Evolutionary conservation across 2,113 vertebrate species (phyloP).

Genomic region (Eira barbara): DNA sequence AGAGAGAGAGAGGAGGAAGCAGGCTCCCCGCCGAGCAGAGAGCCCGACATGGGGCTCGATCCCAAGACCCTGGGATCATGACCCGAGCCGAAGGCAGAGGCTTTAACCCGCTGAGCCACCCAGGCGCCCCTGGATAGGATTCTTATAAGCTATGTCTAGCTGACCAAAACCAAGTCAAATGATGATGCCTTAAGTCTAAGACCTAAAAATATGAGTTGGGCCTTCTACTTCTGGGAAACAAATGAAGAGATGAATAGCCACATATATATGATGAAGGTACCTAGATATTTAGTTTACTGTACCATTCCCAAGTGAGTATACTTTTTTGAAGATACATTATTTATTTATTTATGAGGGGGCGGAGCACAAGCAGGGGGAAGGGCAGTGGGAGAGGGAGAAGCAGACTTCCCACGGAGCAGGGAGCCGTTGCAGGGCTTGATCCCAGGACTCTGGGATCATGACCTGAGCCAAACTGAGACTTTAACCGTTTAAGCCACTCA

Average conservation of each 20-base stretch:
- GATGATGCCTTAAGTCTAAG: not conserved
- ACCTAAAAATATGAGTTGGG: not conserved
- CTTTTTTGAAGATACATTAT: not conserved
- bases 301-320: not conserved
- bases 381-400: not conserved
- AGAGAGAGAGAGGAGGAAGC: too few relatives aligned
- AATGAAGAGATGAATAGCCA: not conserved
- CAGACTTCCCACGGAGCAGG: not conserved
- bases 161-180: not conserved
- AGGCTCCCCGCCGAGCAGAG: too few relatives aligned
- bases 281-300: not conserved
- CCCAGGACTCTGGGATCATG: not conserved
- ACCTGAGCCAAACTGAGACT: not conserved
- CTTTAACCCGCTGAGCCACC: too few relatives aligned
- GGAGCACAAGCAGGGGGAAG: not conserved
- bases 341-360: not conserved
- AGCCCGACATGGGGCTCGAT: too few relatives aligned
- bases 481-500: not conserved
- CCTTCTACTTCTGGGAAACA: not conserved
- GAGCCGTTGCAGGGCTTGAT: not conserved
- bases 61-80: too few relatives aligned
- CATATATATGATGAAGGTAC: not conserved
- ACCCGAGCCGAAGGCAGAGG: too few relatives aligned
- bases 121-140: not conserved
- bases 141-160: not conserved